phyloP scores from a whole-genome alignment of 2,113 vertebrate genomes.

The Notiomystis cincta region DNA sequence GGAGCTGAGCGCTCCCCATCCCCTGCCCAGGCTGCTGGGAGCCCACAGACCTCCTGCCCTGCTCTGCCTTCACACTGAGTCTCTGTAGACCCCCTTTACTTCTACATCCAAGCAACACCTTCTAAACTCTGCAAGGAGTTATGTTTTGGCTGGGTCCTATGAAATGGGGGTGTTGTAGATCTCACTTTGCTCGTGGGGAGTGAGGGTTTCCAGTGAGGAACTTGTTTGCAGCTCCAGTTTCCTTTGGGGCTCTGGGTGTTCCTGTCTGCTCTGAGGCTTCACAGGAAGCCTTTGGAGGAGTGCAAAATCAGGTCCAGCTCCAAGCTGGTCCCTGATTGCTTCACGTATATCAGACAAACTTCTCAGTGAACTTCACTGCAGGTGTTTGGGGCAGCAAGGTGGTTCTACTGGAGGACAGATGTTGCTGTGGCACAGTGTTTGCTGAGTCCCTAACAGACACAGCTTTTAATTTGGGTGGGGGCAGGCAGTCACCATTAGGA shows the following conservation, averaged over 20 bases:
- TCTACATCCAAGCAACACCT: background rate
- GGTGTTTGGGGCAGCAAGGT: background rate
- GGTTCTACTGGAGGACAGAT: background rate
- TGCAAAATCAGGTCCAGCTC: background rate
- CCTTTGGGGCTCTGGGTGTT: background rate
- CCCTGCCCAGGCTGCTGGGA: background rate
- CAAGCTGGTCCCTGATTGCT: background rate
- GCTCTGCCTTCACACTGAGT: rapidly evolving
- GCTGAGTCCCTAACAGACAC: background rate
- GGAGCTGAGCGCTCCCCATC: background rate
- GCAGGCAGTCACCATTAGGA: background rate
- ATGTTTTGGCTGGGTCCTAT: background rate
- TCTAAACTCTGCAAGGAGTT: background rate
- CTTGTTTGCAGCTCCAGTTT: background rate
- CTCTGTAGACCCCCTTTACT: background rate
- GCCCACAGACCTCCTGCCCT: background rate
- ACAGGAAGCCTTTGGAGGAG: background rate
- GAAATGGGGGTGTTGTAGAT: rapidly evolving
- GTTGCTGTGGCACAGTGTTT: background rate
- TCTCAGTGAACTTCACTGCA: background rate
- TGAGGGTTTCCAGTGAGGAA: background rate
- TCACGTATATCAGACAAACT: background rate
- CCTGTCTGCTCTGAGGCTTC: background rate
- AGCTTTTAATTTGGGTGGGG: background rate
- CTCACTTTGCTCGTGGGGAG: background rate